Conservation (phyloP, 2,888 invertebrate genomes). For the Baronia brevicornis region DNA sequence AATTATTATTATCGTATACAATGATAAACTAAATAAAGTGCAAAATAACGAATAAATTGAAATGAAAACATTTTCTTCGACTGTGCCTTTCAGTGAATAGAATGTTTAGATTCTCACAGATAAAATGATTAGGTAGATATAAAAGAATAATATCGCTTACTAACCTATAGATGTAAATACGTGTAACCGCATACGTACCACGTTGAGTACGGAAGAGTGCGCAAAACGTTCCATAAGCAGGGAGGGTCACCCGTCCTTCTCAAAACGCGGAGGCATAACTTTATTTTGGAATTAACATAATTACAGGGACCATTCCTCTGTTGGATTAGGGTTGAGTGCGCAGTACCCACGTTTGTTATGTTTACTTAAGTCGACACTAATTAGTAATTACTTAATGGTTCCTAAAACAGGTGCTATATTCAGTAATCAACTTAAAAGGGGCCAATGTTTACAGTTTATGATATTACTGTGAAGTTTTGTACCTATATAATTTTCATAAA, state of each 20-base stretch:
- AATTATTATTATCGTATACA: too few relatives aligned
- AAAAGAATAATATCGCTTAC: slow-evolving; percentile 1
- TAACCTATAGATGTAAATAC: slow-evolving; percentile 4
- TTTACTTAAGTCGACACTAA: slow-evolving; percentile 26
- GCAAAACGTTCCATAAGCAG: slow-evolving; percentile 42
- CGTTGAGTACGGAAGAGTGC: slow-evolving; percentile 39
- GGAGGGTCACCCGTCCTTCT: slow-evolving; percentile 44
- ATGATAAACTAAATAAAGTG: too few relatives aligned
- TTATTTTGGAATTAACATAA: slow-evolving; percentile 71
- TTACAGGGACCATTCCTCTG: slow-evolving; percentile 48
- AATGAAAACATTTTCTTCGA: too few relatives aligned
- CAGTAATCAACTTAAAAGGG: slow-evolving; percentile 1
- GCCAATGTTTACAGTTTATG: neutral
- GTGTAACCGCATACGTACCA: slow-evolving; percentile 34
- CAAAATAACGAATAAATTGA: too few relatives aligned
- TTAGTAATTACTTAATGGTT: slow-evolving; percentile 33
- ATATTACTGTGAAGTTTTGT: too few relatives aligned
- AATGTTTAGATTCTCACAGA: too few relatives aligned
- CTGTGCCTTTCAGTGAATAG: too few relatives aligned
- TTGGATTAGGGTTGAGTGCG: slow-evolving; percentile 41
- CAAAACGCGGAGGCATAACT: slow-evolving; percentile 63
- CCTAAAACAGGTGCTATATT: slow-evolving; percentile 44
- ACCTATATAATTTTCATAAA: too few relatives aligned
- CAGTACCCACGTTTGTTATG: slow-evolving; percentile 36
- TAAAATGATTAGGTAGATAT: slow-evolving; percentile 11